phyloP scores from a whole-genome alignment of 2,797 vertebrate genomes.

The Smutsia temminckii region DNA sequence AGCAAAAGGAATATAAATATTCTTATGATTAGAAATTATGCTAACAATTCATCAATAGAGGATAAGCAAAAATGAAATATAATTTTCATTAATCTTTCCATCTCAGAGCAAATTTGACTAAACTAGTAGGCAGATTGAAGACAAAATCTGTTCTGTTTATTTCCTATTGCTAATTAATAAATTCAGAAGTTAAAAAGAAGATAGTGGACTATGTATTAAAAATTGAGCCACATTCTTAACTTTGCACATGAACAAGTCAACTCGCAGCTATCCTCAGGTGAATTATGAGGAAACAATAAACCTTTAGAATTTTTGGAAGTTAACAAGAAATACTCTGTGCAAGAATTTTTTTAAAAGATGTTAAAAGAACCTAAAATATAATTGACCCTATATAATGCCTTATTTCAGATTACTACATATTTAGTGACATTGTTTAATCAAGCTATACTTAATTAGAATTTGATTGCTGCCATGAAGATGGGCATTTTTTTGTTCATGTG shows the following conservation, averaged over 20 bases:
- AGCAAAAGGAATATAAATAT: neutral
- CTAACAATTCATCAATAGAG: neutral
- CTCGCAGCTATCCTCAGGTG: neutral
- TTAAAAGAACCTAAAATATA: neutral
- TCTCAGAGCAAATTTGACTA: neutral
- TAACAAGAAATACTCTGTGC: neutral
- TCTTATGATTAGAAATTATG: conserved; percentile 18
- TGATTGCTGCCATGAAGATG: neutral
- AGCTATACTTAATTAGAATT: conserved; percentile 29
- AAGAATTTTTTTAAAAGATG: neutral
- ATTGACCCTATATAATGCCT: neutral
- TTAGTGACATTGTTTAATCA: neutral
- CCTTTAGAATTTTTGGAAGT: neutral
- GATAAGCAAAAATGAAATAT: neutral
- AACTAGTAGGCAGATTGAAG: neutral
- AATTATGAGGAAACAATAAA: neutral
- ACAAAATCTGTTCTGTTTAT: neutral
- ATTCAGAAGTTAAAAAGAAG: neutral
- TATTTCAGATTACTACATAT: neutral
- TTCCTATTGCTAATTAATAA: neutral
- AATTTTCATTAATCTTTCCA: neutral
- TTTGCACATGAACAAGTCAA: neutral
- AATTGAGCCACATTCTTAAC: neutral
- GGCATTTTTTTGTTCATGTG: neutral
- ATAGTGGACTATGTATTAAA: neutral